These are phyloP conservation scores for Malacosoma neustria DNA, from an alignment of 2,888 invertebrate genomes.

Conservation along the genomic window DNA sequence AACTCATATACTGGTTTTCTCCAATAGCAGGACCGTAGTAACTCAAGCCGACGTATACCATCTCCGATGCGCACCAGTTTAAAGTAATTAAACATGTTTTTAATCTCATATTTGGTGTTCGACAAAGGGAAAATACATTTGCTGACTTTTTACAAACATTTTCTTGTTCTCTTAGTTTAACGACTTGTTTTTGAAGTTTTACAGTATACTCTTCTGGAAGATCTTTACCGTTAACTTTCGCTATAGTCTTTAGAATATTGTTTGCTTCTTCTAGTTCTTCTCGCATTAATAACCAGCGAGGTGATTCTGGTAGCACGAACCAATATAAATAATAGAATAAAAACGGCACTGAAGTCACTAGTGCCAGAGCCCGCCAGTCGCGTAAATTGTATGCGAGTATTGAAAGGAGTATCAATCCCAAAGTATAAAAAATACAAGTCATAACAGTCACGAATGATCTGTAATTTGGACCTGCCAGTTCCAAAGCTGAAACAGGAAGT, in stretches of 20 bases:
- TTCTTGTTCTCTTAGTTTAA: slow-evolving; percentile 76
- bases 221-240: slow-evolving; percentile 84
- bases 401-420: slow-evolving; percentile 88
- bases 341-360: slow-evolving; percentile 90
- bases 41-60: slow-evolving; percentile 92
- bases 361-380: slow-evolving; percentile 87
- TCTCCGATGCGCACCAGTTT: slow-evolving; percentile 95
- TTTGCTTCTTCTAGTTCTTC: slow-evolving; percentile 88
- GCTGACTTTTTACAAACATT: slow-evolving; percentile 39
- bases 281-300: slow-evolving; percentile 91
- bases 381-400: slow-evolving; percentile 89
- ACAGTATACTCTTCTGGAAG: slow-evolving; percentile 82
- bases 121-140: slow-evolving; percentile 79
- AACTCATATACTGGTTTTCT: slow-evolving; percentile 90
- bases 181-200: slow-evolving; percentile 82
- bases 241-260: slow-evolving; percentile 83
- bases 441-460: slow-evolving; percentile 94
- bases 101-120: slow-evolving; percentile 91
- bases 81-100: slow-evolving; percentile 90
- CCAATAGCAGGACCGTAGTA: slow-evolving; percentile 94
- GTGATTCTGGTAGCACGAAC: slow-evolving; percentile 92
- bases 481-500: slow-evolving; percentile 86
- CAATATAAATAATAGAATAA: slow-evolving; percentile 88
- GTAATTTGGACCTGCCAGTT: slow-evolving; percentile 92
- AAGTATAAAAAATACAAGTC: slow-evolving; percentile 93